Evolutionary conservation across 2,113 vertebrate species (phyloP).

Genomic region (Callospermophilus lateralis): DNA sequence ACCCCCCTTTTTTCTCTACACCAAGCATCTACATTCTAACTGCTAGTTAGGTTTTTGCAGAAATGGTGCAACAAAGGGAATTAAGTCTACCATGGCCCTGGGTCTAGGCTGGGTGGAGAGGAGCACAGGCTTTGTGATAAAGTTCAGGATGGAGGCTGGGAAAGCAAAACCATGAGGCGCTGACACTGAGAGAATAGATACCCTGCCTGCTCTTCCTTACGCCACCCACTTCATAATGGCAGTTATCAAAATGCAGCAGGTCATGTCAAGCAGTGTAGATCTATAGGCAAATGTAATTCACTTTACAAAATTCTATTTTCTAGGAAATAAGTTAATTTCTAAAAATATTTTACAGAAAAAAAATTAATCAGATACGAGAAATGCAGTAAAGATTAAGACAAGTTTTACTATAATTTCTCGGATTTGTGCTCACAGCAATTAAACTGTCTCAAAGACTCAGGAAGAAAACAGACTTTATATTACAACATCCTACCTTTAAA

Average conservation of each 20-base stretch:
- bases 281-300: neutral
- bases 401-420: neutral
- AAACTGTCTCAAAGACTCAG: neutral
- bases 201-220: neutral
- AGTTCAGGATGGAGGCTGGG: neutral
- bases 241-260: neutral
- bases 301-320: neutral
- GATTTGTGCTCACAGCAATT: neutral
- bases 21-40: neutral
- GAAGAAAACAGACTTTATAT: neutral
- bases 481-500: neutral
- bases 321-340: conserved; percentile 21
- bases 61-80: neutral
- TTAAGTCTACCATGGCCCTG: neutral
- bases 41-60: neutral
- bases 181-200: neutral
- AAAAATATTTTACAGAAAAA: neutral
- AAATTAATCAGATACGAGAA: neutral
- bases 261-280: neutral
- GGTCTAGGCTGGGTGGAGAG: too few relatives aligned
- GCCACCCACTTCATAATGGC: neutral
- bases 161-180: neutral
- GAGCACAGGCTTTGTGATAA: neutral
- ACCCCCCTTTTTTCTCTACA: neutral
- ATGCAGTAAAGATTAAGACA: neutral